Evolutionary conservation across 2,113 vertebrate species (phyloP), one percentile per base, ranked within the genome.

Genomic region (Podocnemis expansa): DNA sequence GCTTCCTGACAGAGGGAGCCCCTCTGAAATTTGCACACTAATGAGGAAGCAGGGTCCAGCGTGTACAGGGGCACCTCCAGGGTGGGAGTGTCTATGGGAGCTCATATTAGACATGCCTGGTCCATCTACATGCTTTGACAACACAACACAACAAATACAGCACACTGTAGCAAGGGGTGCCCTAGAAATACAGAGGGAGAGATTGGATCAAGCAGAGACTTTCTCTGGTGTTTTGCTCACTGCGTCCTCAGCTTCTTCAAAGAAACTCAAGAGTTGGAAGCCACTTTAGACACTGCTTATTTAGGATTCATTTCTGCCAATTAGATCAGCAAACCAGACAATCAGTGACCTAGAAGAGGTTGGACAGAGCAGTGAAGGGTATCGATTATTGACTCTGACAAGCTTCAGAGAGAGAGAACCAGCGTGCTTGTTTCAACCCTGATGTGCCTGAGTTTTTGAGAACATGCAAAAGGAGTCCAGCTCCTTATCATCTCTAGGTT

Each of bases 401-500:
- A 89, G 21, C 75, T 85, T 25, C 52, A 27, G 47, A 91, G 70
- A 3, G 1, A 29, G 41, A 78, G 79, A 93, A 3, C 16, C 17
- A 80, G 29, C 1, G 3, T 0, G 0, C 31, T n/a, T 4, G 0
- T 67, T 92, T 79, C 22, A 63, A 73, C 75, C 78, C 1, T 0
- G 38, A 22, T 27, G 14, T 19, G 34, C 51, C 67, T 0, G 0
- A 43, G 31, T 6, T 13, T 70, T 38, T 73, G 76, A 90, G 85
- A 89, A 60, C 1, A 2, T 54, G 31, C 38, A n/a, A 27, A 60
- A 80, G 31, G 6, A 88, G 63, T 88, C 82, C 80, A 41, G 58
- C 31, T 80, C 73, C 25, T 22, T 52, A 51, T 54, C 14, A 45
- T 60, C 38, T 47, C 38, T 7, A 8, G 67, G 67, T 43, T 84